phyloP scores from a whole-genome alignment of 2,113 vertebrate species.

The pig (Sus scrofa) region T2T-Sscrofa CM000812.6:190197501-190198000 shows the following conservation, averaged over 20 bases:
- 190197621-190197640: too few species aligned
- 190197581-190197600: too few species aligned
- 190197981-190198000: slow-evolving; percentile 15
- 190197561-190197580: too few species aligned
- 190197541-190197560: not conserved
- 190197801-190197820: not conserved
- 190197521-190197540: not conserved
- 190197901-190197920: not conserved
- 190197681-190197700: not conserved
- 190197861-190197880: slow-evolving; percentile 3
- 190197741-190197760: slow-evolving; percentile 9
- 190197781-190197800: not conserved
- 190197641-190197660: too few species aligned
- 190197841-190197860: not conserved
- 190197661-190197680: too few species aligned
- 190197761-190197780: not conserved
- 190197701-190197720: not conserved
- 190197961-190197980: not conserved
- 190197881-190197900: slow-evolving; percentile 25
- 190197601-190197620: too few species aligned
- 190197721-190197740: not conserved
- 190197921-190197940: slow-evolving; percentile 8
- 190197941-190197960: not conserved
- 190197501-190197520: not conserved
- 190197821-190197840: slow-evolving; percentile 38